A percentile compares a stretch with the other conserved stretches of the same genome.
phyloP scores from a whole-genome alignment of 2,113 vertebrate species.

The Hydrolagus affinis region DNA sequence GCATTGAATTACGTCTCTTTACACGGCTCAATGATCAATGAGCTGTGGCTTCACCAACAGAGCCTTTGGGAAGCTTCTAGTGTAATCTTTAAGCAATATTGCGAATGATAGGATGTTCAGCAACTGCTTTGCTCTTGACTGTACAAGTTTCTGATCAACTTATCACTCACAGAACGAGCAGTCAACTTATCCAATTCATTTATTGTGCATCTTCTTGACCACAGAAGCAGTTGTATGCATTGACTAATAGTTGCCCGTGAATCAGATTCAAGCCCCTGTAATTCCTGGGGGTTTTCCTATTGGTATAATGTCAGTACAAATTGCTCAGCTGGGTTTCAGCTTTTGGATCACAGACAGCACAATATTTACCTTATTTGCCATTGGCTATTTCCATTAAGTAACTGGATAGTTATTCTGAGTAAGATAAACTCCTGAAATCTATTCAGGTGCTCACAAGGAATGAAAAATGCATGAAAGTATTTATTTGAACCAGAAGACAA shows the following conservation, averaged over 20 bases:
- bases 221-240: background rate
- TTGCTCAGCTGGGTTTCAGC: background rate
- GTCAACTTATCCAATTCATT: background rate
- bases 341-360: background rate
- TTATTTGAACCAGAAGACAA: conserved; percentile 11
- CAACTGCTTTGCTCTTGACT: background rate
- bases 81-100: background rate
- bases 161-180: no score
- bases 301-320: conserved; percentile 1
- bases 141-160: background rate
- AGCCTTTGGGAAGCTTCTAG: no score
- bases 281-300: background rate
- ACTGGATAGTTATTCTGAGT: background rate
- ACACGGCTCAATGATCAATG: no score
- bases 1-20: no score
- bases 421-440: background rate
- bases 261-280: background rate
- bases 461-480: background rate
- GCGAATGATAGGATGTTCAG: background rate
- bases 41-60: no score
- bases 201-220: background rate
- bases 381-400: conserved; percentile 7
- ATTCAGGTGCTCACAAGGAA: background rate
- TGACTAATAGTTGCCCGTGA: background rate
- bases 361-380: background rate